These are phyloP conservation scores for Pseudanteris insignis DNA, from an alignment of 2,888 invertebrate genomes.

Conservation along the genomic window DNA sequence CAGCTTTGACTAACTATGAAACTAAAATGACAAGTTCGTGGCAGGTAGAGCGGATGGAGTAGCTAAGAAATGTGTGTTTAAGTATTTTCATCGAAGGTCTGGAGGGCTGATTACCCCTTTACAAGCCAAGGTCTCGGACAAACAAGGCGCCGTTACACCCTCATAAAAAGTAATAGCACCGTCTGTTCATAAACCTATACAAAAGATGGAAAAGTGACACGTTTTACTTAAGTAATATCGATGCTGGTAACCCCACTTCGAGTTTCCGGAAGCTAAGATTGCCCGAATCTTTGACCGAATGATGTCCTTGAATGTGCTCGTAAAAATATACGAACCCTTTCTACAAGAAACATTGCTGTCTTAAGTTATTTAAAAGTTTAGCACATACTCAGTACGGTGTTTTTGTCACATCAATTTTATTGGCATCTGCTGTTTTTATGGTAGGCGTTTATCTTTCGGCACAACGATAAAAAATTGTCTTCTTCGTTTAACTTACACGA, in stretches of 20 bases:
- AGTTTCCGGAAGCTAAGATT: slow-evolving; percentile 57
- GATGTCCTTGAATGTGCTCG: slow-evolving; percentile 47
- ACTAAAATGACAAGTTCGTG: slow-evolving; percentile 57
- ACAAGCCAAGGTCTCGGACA: slow-evolving; percentile 59
- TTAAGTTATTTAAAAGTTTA: slow-evolving; percentile 39
- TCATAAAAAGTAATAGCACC: slow-evolving; percentile 56
- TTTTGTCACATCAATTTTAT: slow-evolving; percentile 43
- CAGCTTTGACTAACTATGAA: slow-evolving; percentile 61
- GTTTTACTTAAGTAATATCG: slow-evolving; percentile 48
- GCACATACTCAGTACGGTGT: slow-evolving; percentile 18
- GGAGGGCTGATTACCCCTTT: slow-evolving; percentile 66
- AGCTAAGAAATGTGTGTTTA: slow-evolving; percentile 38
- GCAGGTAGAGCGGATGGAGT: slow-evolving; percentile 45
- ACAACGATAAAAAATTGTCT: slow-evolving; percentile 34
- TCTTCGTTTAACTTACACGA: slow-evolving; percentile 27
- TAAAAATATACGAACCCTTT: slow-evolving; percentile 51
- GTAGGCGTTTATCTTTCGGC: slow-evolving; percentile 41
- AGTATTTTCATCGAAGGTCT: slow-evolving; percentile 60
- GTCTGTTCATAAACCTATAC: slow-evolving; percentile 47
- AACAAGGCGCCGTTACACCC: slow-evolving; percentile 46
- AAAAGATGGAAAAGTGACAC: slow-evolving; percentile 44
- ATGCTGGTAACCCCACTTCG: slow-evolving; percentile 53
- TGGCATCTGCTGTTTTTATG: slow-evolving; percentile 42
- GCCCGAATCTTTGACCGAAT: slow-evolving; percentile 36
- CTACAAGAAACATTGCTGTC: slow-evolving; percentile 43